phyloP scores from a whole-genome alignment of 2,113 vertebrate genomes.

The Pterocles gutturalis region DNA sequence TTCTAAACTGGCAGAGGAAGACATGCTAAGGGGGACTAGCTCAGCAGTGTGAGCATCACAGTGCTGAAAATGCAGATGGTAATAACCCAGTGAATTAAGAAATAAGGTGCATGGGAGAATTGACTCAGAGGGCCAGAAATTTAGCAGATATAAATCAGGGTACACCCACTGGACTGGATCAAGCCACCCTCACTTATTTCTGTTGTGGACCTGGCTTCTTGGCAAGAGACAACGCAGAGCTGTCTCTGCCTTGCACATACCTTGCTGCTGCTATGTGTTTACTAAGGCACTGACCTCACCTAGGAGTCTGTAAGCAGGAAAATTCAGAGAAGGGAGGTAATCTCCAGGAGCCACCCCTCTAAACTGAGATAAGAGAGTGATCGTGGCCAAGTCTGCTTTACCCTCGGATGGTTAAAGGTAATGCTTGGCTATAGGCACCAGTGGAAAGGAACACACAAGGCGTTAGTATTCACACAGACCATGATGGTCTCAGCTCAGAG shows the following conservation, averaged over 20 bases:
- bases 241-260: neutral
- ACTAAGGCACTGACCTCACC: neutral
- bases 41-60: neutral
- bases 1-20: neutral
- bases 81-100: neutral
- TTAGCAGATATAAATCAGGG: neutral
- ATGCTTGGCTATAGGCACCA: neutral
- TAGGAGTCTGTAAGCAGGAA: neutral
- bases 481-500: neutral
- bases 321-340: neutral
- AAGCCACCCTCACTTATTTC: neutral
- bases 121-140: neutral
- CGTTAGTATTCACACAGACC: neutral
- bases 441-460: neutral
- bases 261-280: neutral
- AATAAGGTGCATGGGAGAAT: neutral
- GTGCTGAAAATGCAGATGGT: neutral
- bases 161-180: neutral
- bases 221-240: neutral
- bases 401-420: neutral
- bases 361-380: neutral
- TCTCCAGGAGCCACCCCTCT: neutral
- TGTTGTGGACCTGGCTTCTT: neutral
- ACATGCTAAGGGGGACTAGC: fast-evolving
- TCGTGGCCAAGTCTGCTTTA: neutral